Evolutionary conservation across 2,113 vertebrate species (phyloP).

Genomic region (Proterorhinus semilunaris): DNA sequence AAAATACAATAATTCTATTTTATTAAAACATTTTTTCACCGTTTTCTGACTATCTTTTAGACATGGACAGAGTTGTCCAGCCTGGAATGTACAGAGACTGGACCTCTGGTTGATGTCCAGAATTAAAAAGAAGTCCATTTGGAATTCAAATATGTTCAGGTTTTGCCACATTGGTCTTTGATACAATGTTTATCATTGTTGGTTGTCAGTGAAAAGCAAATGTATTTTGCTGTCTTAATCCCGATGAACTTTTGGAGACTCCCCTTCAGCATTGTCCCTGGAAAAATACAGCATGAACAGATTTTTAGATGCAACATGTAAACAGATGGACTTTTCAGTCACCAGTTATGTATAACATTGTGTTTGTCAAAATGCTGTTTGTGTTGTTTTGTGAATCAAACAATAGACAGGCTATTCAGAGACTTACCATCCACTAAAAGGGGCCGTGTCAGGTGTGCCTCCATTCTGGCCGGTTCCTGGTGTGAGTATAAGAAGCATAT

Average conservation of each 20-base stretch:
- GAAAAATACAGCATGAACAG: not conserved
- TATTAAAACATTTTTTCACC: not conserved
- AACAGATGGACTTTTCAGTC: not conserved
- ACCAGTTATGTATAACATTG: not conserved
- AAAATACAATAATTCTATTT: not conserved
- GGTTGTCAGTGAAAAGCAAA: not conserved
- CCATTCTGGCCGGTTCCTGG: constrained; percentile 87
- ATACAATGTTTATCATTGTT: not conserved
- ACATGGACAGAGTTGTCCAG: not conserved
- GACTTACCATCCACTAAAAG: constrained; percentile 82
- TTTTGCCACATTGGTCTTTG: constrained; percentile 4
- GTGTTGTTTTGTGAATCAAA: not conserved
- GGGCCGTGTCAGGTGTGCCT: constrained; percentile 82
- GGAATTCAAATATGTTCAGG: not conserved
- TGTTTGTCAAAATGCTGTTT: not conserved
- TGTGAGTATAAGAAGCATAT: not conserved
- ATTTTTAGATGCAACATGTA: not conserved
- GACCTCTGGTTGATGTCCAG: not conserved
- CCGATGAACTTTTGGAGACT: constrained; percentile 67
- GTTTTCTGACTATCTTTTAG: not conserved
- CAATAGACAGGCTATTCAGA: constrained; percentile 5
- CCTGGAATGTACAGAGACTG: not conserved
- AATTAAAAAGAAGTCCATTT: not conserved
- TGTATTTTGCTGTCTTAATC: constrained; percentile 56
- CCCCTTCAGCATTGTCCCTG: constrained; percentile 70